Conservation (phyloP, 2,888 invertebrate genomes). For the Escarpia spicata region DNA sequence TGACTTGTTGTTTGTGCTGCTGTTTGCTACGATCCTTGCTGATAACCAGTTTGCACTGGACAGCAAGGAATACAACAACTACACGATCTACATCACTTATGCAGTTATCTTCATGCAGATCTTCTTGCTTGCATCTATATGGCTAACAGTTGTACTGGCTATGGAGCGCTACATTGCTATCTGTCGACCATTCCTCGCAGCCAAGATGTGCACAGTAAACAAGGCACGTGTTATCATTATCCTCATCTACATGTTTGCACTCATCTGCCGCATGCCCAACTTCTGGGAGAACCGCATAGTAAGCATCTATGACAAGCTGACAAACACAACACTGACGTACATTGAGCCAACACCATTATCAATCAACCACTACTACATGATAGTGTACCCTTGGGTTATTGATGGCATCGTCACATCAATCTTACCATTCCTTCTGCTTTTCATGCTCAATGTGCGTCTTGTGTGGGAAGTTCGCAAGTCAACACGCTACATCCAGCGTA, state of each 20-base stretch:
- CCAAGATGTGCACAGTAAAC: constrained; percentile 51
- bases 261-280: constrained; percentile 50
- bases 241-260: constrained; percentile 47
- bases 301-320: constrained; percentile 27
- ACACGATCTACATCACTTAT: constrained; percentile 35
- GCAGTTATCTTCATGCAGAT: constrained; percentile 43
- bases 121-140: constrained; percentile 54
- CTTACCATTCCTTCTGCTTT: constrained; percentile 56
- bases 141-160: constrained; percentile 62
- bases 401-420: constrained; percentile 50
- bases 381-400: constrained; percentile 48
- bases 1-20: constrained; percentile 56
- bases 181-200: constrained; percentile 56
- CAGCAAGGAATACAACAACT: constrained; percentile 17
- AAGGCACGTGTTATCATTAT: constrained; percentile 55
- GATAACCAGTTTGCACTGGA: constrained; percentile 30
- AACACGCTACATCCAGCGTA: constrained; percentile 56
- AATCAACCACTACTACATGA: constrained; percentile 42
- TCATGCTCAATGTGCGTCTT: constrained; percentile 55
- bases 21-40: constrained; percentile 46
- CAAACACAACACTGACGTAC: constrained; percentile 35
- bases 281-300: constrained; percentile 48
- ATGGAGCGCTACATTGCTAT: constrained; percentile 63
- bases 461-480: constrained; percentile 60
- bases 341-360: constrained; percentile 43